Conservation (phyloP, 2,888 invertebrate genomes). For the Pediacus dermestoides region DNA sequence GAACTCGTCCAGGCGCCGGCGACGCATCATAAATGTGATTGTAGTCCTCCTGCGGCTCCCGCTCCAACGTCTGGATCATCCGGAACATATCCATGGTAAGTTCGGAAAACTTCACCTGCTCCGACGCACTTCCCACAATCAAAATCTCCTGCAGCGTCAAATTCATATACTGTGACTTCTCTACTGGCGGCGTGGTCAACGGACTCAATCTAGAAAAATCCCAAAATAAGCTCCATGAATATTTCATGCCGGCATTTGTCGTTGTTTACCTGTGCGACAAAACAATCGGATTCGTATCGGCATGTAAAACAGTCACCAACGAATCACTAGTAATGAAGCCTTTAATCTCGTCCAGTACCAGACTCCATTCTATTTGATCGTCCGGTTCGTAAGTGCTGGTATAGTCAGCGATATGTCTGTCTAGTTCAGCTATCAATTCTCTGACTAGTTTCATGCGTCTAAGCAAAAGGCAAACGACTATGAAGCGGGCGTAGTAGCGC, state of each 20-base stretch:
- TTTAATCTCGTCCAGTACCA: conserved; percentile 91
- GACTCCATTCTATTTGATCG: conserved; percentile 92
- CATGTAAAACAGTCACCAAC: conserved; percentile 81
- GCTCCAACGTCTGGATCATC: conserved; percentile 91
- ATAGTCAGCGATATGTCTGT: conserved; percentile 92
- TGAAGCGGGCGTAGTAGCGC: conserved; percentile 91
- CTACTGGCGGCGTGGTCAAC: conserved; percentile 80
- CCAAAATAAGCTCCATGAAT: not conserved
- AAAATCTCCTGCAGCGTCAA: conserved; percentile 89
- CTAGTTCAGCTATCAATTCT: conserved; percentile 87
- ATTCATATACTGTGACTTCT: conserved; percentile 81
- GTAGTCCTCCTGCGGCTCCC: conserved; percentile 82
- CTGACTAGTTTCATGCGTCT: conserved; percentile 91
- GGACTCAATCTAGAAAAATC: conserved; percentile 66
- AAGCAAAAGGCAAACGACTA: conserved; percentile 90
- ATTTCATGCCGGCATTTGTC: too few relatives aligned
- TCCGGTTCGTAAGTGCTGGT: conserved; percentile 95
- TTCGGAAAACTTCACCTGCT: conserved; percentile 95
- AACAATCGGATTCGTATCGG: conserved; percentile 80
- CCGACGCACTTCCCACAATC: conserved; percentile 88
- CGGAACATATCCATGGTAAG: conserved; percentile 97
- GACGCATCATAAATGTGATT: conserved; percentile 71
- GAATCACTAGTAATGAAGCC: conserved; percentile 92
- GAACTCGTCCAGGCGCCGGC: conserved; percentile 65
- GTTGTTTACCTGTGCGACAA: conserved; percentile 73